A percentile compares a stretch with the other conserved stretches of the same genome.
phyloP scores from a whole-genome alignment of 2,888 invertebrate genomes.

The Myopa testacea region DNA sequence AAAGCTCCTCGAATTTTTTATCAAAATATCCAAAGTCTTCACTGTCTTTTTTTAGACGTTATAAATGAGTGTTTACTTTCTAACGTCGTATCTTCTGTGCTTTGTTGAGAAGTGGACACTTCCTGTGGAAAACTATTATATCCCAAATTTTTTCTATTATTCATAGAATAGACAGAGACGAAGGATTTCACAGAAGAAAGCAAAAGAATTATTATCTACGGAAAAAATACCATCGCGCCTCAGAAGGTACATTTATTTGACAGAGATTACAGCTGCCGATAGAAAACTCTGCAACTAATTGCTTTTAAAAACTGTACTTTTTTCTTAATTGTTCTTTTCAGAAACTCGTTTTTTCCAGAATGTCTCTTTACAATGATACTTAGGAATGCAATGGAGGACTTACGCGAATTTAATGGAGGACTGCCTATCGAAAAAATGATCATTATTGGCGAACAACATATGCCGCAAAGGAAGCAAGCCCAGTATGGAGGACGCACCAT shows the following conservation, averaged over 20 bases:
- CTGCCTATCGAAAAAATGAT: no score
- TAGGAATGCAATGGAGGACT: no score
- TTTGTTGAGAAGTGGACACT: neutral
- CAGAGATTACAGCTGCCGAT: neutral
- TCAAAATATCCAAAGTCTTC: conserved; percentile 5
- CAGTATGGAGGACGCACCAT: no score
- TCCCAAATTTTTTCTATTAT: neutral
- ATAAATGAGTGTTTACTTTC: neutral
- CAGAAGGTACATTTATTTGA: neutral
- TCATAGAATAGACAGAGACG: neutral
- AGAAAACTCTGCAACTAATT: neutral
- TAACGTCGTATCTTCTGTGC: neutral
- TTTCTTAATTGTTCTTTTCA: neutral
- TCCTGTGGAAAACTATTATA: neutral
- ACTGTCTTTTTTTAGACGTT: neutral
- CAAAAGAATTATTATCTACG: neutral
- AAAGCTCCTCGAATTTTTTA: neutral
- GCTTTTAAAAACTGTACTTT: conserved; percentile 16
- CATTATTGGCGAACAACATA: no score
- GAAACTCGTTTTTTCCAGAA: no score
- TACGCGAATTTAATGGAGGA: no score
- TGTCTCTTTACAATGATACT: no score
- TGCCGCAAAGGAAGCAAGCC: no score
- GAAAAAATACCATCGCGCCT: neutral
- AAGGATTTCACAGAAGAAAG: neutral